These are phyloP conservation scores for Pteria penguin DNA, from an alignment of 2,888 invertebrate species.

Conservation along the genomic window DNA sequence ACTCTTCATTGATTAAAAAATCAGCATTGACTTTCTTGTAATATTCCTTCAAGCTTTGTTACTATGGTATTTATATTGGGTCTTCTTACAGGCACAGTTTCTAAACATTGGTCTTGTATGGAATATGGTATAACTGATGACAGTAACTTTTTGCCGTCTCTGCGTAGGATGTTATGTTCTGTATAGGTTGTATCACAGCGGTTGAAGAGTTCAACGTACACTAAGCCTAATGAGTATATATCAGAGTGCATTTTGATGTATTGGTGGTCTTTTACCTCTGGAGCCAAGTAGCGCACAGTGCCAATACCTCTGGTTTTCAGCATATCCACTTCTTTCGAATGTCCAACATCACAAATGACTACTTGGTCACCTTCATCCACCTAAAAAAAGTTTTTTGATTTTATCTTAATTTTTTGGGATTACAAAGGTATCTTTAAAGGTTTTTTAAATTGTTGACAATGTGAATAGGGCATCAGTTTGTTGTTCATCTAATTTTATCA, in stretches of 20 bases:
- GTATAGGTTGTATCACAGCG: not conserved
- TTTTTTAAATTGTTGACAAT: not conserved
- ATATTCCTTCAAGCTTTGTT: not conserved
- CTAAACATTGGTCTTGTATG: not conserved
- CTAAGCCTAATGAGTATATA: not conserved
- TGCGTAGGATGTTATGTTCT: not conserved
- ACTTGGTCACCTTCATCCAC: constrained; percentile 20
- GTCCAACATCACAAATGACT: constrained; percentile 23
- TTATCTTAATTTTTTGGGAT: too few relatives aligned
- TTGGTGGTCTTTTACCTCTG: not conserved
- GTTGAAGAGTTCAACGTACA: not conserved
- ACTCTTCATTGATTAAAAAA: too few relatives aligned
- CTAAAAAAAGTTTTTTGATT: not conserved
- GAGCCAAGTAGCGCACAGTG: constrained; percentile 9
- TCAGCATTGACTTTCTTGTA: too few relatives aligned
- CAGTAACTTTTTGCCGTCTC: not conserved
- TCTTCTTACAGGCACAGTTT: not conserved
- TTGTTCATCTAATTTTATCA: not conserved
- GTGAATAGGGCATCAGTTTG: not conserved
- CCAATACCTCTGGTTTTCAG: constrained; percentile 11
- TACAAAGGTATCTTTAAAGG: too few relatives aligned
- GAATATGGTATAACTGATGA: not conserved
- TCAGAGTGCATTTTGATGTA: not conserved
- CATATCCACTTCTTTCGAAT: constrained; percentile 8
- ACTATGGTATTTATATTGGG: not conserved